Evolutionary conservation across 1,140 invertebrate genomes (phyloP), one percentile per base, ranked within the genome.

Genomic region (Meloidogyne floridensis): DNA sequence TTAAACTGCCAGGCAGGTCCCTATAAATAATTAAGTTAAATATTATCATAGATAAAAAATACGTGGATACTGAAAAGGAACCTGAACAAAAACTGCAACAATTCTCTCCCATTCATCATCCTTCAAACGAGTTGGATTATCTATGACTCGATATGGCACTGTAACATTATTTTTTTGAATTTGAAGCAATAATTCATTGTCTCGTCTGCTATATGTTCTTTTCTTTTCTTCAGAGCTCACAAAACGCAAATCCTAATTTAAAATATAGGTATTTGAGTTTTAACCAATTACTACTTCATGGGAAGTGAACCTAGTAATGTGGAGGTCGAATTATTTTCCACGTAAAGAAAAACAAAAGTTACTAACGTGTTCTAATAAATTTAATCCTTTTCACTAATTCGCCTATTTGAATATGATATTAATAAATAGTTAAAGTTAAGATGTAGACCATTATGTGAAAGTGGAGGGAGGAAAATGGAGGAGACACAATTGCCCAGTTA

Each of bases 1-100:
- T 99, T 99, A 91, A 99, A 99, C 91, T 99, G 97, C 97, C 97
- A 99, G 0, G 96, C 95, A 3, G 96, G 97, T 1, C 97, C 97
- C 93, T 98, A 75, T 32, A 82, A 75, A 20, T 53, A 76, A 54
- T 32, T 43, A 7, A 47, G 13, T 2, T 7, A 75, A 54, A 82
- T 42, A 32, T 32, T 32, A 32, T 32, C 32, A 32, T 32, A 32
- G 32, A 32, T 32, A 32, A 54, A 69, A 42, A 54, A 81, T 43
- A 77, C 7, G 11, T 42, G 47, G 7, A 47, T 47, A 8, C 7
- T 47, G 47, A 54, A 15, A 32, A 32, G 32, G 32, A 7, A 87
- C 85, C 77, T 89, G 96, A 0, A 98, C 97, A 91, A 99, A 99
- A 0, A 99, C 97, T 4, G 95, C 97, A 0, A 99, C 97, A 2